Evolutionary conservation across 2,113 vertebrate genomes (phyloP).

Genomic region (Microtus pennsylvanicus): DNA sequence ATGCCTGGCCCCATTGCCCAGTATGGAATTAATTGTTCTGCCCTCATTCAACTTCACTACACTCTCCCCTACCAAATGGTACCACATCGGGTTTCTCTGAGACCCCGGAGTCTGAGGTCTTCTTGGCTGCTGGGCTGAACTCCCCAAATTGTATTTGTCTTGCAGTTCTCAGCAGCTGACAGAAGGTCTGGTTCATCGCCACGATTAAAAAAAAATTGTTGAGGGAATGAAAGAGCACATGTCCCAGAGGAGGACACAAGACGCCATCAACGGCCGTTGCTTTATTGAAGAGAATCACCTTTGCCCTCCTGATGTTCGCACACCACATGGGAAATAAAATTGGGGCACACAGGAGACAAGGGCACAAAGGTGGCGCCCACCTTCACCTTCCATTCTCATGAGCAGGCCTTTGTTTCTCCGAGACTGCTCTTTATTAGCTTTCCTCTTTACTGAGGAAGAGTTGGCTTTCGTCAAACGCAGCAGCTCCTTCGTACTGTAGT

Average conservation of each 20-base stretch:
- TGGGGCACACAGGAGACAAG: background rate
- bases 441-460: background rate
- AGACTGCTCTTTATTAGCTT: background rate
- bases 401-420: background rate
- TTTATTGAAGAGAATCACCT: background rate
- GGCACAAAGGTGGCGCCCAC: fast-evolving
- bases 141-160: background rate
- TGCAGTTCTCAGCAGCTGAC: background rate
- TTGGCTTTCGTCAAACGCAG: background rate
- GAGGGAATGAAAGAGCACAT: background rate
- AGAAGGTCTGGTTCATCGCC: background rate
- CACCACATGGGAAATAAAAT: background rate
- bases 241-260: background rate
- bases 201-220: background rate
- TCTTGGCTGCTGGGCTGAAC: background rate
- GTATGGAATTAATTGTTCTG: background rate
- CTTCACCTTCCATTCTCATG: background rate
- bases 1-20: background rate
- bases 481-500: background rate
- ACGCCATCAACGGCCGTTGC: background rate
- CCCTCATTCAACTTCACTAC: background rate
- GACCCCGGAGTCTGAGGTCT: background rate
- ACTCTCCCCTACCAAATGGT: background rate
- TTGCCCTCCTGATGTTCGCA: background rate
- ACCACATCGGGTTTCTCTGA: background rate